Conservation (phyloP, 2,113 vertebrate species). For the Camarhynchus parvulus region DNA sequence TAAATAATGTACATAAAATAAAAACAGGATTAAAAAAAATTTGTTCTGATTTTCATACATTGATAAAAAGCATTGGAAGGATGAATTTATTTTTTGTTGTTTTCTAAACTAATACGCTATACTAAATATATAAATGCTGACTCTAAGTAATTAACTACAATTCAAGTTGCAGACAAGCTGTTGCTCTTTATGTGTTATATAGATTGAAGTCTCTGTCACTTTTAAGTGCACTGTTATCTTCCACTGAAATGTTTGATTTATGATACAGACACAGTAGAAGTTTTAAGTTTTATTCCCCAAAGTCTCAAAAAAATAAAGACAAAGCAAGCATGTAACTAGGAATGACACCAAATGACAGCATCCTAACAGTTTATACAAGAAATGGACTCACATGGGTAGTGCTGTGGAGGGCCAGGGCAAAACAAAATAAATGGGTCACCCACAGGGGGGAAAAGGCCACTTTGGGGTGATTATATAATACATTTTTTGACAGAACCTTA, state of each 20-base stretch:
- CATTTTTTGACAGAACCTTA: not conserved
- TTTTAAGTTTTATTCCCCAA: slow-evolving; percentile 44
- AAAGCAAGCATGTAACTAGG: slow-evolving; percentile 32
- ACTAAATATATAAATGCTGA: slow-evolving; percentile 4
- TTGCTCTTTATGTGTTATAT: slow-evolving; percentile 2
- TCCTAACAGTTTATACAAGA: not conserved
- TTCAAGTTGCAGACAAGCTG: slow-evolving; percentile 5
- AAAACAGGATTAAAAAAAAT: not conserved
- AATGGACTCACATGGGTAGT: not conserved
- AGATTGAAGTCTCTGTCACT: not conserved
- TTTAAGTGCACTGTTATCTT: slow-evolving; percentile 6
- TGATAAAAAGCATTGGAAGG: not conserved
- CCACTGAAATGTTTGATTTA: slow-evolving; percentile 59
- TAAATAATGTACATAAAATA: not conserved
- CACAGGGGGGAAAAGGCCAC: not conserved
- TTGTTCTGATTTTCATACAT: not conserved
- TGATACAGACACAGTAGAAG: slow-evolving; percentile 23
- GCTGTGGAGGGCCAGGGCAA: not conserved
- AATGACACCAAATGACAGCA: slow-evolving; percentile 49
- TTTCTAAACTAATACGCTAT: not conserved
- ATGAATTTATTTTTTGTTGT: not conserved
- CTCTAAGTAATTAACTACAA: slow-evolving; percentile 6
- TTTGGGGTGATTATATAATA: not conserved
- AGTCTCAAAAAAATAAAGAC: slow-evolving; percentile 46
- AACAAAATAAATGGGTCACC: slow-evolving; percentile 3